Percentiles rank a stretch among this genome's conserved stretches.
Evolutionary conservation across 2,888 invertebrate species (phyloP).

Genomic region (Limnephilus lunatus): DNA sequence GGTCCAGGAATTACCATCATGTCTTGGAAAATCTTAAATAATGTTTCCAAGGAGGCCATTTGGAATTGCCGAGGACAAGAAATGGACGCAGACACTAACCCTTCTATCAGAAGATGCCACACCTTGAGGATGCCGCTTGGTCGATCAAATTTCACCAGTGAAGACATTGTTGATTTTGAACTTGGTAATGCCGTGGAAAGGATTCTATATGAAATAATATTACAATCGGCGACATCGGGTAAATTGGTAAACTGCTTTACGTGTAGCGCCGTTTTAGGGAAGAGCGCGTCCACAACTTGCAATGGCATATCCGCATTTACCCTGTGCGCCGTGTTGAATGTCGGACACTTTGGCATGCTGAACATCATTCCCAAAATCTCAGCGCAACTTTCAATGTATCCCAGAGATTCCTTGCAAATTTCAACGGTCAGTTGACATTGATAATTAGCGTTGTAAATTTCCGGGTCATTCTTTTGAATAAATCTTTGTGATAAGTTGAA

Average conservation of each 20-base stretch:
- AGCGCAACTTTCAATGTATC: slow-evolving; percentile 91
- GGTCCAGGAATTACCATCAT: slow-evolving; percentile 89
- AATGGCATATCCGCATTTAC: slow-evolving; percentile 87
- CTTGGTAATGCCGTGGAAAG: slow-evolving; percentile 77
- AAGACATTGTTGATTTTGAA: slow-evolving; percentile 76
- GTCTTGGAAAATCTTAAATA: slow-evolving; percentile 90
- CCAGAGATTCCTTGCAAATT: slow-evolving; percentile 87
- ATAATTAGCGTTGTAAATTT: slow-evolving; percentile 69
- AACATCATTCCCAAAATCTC: slow-evolving; percentile 94
- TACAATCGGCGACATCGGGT: slow-evolving; percentile 81
- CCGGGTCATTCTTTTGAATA: slow-evolving; percentile 70
- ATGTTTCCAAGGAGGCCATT: slow-evolving; percentile 89
- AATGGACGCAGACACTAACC: slow-evolving; percentile 87
- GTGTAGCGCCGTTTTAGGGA: slow-evolving; percentile 84
- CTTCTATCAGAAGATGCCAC: slow-evolving; percentile 93
- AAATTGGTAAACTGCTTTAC: slow-evolving; percentile 83
- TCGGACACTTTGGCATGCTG: slow-evolving; percentile 95
- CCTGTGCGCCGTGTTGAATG: slow-evolving; percentile 92
- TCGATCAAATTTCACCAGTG: slow-evolving; percentile 84
- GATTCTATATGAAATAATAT: slow-evolving; percentile 81
- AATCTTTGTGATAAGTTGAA: slow-evolving; percentile 67
- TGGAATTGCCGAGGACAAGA: slow-evolving; percentile 93
- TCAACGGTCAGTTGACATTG: slow-evolving; percentile 71
- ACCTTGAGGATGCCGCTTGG: slow-evolving; percentile 91
- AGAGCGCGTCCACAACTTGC: slow-evolving; percentile 90